These are phyloP conservation scores for Tragopan temminckii DNA, from an alignment of 2,797 vertebrate genomes.

Conservation along the genomic window DNA sequence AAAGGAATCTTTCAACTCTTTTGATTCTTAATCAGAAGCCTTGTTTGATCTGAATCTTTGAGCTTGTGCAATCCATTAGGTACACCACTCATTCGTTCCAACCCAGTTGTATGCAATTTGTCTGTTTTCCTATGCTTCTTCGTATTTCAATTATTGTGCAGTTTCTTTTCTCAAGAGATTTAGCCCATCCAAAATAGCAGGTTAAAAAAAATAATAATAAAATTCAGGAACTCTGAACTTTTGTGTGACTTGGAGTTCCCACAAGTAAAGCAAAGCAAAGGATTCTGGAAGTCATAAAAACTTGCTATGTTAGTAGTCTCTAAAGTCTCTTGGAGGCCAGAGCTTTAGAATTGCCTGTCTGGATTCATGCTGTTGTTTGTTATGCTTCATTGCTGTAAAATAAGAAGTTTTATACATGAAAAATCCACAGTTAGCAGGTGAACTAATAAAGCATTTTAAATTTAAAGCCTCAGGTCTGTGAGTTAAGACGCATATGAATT, in stretches of 20 bases:
- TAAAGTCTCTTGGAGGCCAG: neutral
- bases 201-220: neutral
- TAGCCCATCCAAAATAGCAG: neutral
- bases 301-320: neutral
- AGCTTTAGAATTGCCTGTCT: neutral
- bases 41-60: constrained; percentile 11
- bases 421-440: neutral
- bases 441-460: neutral
- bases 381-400: constrained; percentile 6
- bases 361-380: neutral
- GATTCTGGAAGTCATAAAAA: constrained; percentile 9
- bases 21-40: neutral
- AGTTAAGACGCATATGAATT: neutral
- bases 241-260: neutral
- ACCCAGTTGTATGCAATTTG: neutral
- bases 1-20: neutral
- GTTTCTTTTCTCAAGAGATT: constrained; percentile 22
- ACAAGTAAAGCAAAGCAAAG: constrained; percentile 27
- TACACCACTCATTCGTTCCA: neutral
- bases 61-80: neutral
- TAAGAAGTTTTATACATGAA: neutral
- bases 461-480: neutral
- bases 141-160: constrained; percentile 5
- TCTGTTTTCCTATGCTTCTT: neutral
- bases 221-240: neutral